Conservation (phyloP, 1,140 invertebrate genomes). For the Temnothorax nylanderi region DNA sequence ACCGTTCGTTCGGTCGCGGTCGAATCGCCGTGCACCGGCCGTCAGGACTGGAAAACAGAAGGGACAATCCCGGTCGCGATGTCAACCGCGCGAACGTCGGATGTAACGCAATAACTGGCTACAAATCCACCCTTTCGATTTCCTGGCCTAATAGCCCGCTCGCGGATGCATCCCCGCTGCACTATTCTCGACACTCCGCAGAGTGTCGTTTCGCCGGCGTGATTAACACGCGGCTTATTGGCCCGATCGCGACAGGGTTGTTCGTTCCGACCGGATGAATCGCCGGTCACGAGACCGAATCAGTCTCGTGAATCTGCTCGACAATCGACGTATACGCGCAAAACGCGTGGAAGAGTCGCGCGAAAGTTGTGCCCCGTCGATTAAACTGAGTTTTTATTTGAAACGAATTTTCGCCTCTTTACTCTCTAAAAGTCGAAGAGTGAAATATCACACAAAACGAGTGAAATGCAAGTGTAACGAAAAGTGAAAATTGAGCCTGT, state of each 20-base stretch:
- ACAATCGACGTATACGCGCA: not conserved
- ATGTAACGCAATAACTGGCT: constrained; percentile 57
- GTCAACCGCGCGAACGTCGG: constrained; percentile 46
- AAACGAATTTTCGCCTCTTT: not conserved
- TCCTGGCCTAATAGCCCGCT: constrained; percentile 34
- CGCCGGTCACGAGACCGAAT: not conserved
- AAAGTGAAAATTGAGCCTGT: too few relatives aligned
- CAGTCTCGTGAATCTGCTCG: constrained; percentile 21
- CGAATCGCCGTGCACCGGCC: not conserved
- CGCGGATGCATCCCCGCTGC: not conserved
- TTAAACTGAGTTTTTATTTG: not conserved
- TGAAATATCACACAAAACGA: too few relatives aligned
- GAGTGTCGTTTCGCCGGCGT: constrained; percentile 55
- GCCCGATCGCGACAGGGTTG: constrained; percentile 14
- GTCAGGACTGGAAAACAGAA: constrained; percentile 28
- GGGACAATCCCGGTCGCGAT: constrained; percentile 45
- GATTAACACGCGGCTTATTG: constrained; percentile 70
- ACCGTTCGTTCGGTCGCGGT: not conserved
- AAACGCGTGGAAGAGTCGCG: not conserved
- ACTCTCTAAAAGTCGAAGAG: not conserved
- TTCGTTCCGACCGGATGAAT: constrained; percentile 22
- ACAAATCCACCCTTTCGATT: constrained; percentile 50
- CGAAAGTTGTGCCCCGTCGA: not conserved
- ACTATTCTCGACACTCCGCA: constrained; percentile 20
- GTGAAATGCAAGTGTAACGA: too few relatives aligned